Conservation (phyloP, 2,797 vertebrate genomes). For the Odontamblyopus rebecca region DNA sequence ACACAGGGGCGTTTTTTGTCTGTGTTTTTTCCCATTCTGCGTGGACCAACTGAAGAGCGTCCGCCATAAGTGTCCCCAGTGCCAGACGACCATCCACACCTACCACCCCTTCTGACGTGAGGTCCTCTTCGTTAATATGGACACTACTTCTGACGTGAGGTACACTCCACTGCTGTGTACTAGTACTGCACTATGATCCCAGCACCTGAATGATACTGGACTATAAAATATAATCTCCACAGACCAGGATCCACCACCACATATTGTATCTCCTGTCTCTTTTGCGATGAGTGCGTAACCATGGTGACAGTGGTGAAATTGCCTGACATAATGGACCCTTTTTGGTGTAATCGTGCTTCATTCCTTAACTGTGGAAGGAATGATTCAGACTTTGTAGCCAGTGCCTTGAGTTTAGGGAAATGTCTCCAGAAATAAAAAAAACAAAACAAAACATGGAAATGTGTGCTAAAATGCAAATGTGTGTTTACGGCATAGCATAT, state of each 20-base stretch:
- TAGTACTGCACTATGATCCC: not conserved
- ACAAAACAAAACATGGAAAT: too few species aligned
- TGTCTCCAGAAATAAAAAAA: slow-evolving; percentile 5
- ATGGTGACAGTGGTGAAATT: too few species aligned
- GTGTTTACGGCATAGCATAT: not conserved
- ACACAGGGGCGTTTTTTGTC: slow-evolving; percentile 67
- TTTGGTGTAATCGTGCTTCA: not conserved
- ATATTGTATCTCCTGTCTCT: not conserved
- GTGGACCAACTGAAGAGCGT: slow-evolving; percentile 36
- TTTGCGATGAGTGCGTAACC: too few species aligned
- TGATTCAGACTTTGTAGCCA: not conserved
- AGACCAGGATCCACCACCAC: not conserved
- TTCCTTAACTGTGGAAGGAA: not conserved
- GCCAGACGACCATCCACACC: slow-evolving; percentile 47
- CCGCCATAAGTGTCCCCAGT: slow-evolving; percentile 63
- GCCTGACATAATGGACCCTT: not conserved
- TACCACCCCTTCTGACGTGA: slow-evolving; percentile 44
- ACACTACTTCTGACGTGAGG: not conserved
- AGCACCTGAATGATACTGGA: not conserved
- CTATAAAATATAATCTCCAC: not conserved
- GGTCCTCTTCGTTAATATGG: not conserved
- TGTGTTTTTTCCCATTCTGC: slow-evolving; percentile 73
- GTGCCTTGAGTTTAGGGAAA: not conserved
- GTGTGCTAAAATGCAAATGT: slow-evolving; percentile 21
- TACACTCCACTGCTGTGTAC: not conserved